phyloP scores from a whole-genome alignment of 2,113 vertebrate genomes.

The Nothocercus julius region DNA sequence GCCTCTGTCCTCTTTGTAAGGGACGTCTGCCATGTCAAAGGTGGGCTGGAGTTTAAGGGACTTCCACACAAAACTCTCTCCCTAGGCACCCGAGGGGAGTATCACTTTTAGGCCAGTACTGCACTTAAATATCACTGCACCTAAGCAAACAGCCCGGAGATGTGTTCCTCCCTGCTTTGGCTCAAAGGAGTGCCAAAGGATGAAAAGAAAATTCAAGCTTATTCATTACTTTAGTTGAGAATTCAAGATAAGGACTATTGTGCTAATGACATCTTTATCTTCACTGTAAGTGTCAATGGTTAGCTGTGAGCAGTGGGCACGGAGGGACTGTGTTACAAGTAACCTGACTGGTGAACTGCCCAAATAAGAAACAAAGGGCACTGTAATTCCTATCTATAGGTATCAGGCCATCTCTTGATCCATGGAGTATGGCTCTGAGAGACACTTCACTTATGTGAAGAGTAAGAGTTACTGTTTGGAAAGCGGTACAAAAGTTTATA shows the following conservation, averaged over 20 bases:
- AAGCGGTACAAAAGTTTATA: slow-evolving; percentile 1
- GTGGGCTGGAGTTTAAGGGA: slow-evolving; percentile 10
- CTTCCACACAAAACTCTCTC: slow-evolving; percentile 17
- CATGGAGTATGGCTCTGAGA: background rate
- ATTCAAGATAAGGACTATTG: background rate
- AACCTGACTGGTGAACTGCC: background rate
- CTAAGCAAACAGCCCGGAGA: background rate
- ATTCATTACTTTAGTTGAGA: background rate
- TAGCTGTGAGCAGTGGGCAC: background rate
- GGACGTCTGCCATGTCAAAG: slow-evolving; percentile 45
- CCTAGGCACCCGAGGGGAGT: background rate
- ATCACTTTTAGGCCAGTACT: background rate
- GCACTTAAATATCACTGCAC: rapidly evolving
- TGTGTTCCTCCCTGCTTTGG: background rate
- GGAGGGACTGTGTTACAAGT: background rate
- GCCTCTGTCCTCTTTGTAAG: slow-evolving; percentile 40
- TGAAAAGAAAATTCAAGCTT: background rate
- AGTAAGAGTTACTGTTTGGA: slow-evolving; percentile 18
- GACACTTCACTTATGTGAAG: background rate
- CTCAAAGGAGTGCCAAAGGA: background rate
- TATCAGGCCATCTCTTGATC: background rate
- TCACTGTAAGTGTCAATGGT: background rate
- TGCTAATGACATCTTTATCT: background rate
- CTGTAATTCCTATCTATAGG: background rate
- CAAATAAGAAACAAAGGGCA: background rate